Conservation (phyloP, 2,888 invertebrate species). For the Isoperla grammatica region DNA sequence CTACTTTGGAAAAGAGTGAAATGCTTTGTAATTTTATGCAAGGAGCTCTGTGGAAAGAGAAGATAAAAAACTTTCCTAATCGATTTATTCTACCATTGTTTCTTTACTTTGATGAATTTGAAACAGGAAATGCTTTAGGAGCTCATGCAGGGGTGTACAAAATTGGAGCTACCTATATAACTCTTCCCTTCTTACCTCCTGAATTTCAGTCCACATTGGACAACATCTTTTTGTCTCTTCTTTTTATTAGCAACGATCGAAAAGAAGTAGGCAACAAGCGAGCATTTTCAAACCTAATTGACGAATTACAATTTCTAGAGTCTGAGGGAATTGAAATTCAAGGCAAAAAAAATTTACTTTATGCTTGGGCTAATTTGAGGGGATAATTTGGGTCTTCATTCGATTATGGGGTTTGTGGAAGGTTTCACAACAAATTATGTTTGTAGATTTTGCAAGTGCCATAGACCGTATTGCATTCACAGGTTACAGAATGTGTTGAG, state of each 20-base stretch:
- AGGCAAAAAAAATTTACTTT: no score
- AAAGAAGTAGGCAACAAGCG: no score
- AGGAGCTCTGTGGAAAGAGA: slow-evolving; percentile 6
- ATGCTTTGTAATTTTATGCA: slow-evolving; percentile 15
- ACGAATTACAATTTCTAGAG: no score
- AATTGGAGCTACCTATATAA: slow-evolving; percentile 22
- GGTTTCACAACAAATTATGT: no score
- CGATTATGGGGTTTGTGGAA: no score
- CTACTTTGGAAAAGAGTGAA: background rate
- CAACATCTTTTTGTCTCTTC: slow-evolving; percentile 18
- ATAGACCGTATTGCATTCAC: no score
- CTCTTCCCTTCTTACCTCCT: slow-evolving; percentile 26
- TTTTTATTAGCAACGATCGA: slow-evolving; percentile 2
- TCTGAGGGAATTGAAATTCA: no score
- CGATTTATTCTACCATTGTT: slow-evolving; percentile 1
- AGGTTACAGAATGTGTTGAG: no score
- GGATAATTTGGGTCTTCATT: no score
- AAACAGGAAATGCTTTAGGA: slow-evolving; percentile 18
- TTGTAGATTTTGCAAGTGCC: no score
- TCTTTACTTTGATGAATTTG: slow-evolving; percentile 16
- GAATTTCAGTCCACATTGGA: slow-evolving; percentile 21
- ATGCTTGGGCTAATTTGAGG: no score
- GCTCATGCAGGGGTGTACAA: slow-evolving; percentile 23
- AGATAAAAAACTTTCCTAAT: background rate
- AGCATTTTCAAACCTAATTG: no score